phyloP scores from a whole-genome alignment of 1,140 invertebrate species.

The Leptinotarsa defecta region DNA sequence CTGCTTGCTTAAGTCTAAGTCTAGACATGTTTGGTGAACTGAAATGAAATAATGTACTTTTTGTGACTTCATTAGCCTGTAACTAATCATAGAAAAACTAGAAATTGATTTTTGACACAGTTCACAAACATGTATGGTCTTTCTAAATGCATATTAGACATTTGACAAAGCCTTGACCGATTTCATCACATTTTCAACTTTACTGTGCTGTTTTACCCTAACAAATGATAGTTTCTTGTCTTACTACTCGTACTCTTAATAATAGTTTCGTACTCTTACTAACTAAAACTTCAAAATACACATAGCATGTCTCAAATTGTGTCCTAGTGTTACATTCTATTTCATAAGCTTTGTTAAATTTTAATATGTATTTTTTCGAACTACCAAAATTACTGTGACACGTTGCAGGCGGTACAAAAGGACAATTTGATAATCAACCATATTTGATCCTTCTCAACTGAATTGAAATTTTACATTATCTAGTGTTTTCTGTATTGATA shows the following conservation, averaged over 20 bases:
- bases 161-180: background rate
- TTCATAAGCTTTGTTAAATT: background rate
- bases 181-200: background rate
- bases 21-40: too few relatives aligned
- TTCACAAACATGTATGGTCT: background rate
- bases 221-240: background rate
- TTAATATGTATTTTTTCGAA: slow-evolving; percentile 3
- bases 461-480: too few relatives aligned
- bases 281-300: background rate
- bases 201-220: background rate
- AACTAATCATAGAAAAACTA: too few relatives aligned
- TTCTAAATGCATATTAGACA: background rate
- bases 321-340: background rate
- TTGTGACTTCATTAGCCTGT: too few relatives aligned
- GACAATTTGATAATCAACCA: background rate
- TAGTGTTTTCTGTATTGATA: too few relatives aligned
- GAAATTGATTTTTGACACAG: too few relatives aligned
- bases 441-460: background rate
- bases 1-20: too few relatives aligned
- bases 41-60: too few relatives aligned
- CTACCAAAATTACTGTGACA: slow-evolving; percentile 17
- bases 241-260: background rate
- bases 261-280: background rate
- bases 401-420: background rate
- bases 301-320: background rate